A percentile compares a stretch with the other conserved stretches of the same genome.
These are phyloP conservation scores for Tragulus kanchil DNA, from an alignment of 2,113 vertebrate species.

Conservation along the genomic window DNA sequence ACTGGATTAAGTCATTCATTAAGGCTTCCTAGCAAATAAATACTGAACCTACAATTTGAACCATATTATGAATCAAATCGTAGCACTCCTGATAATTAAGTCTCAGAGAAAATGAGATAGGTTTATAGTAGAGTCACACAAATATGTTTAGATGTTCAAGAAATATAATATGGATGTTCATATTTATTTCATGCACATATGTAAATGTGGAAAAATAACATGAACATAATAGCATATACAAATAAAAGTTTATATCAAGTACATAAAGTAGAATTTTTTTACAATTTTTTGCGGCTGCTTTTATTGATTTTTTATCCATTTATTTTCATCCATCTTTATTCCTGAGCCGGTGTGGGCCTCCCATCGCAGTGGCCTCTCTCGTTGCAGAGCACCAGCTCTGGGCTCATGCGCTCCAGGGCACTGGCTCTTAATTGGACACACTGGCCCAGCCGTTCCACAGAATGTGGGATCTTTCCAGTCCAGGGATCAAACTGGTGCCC, in stretches of 20 bases:
- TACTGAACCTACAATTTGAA: background rate
- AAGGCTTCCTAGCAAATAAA: background rate
- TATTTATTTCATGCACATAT: background rate
- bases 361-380: no score
- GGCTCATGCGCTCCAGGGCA: no score
- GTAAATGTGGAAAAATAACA: background rate
- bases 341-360: no score
- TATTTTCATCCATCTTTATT: no score
- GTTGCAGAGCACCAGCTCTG: no score
- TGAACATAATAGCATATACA: background rate
- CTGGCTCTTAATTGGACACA: no score
- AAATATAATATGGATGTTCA: background rate
- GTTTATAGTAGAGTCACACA: background rate
- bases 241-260: slow-evolving; percentile 15
- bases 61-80: background rate
- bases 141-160: background rate
- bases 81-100: background rate
- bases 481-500: no score
- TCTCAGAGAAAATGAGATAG: background rate
- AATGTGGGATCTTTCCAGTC: no score
- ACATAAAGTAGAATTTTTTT: background rate
- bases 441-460: no score
- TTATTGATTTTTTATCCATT: no score
- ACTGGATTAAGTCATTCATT: background rate
- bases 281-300: background rate